These are phyloP conservation scores for Luehdorfia chinensis DNA, from an alignment of 1,140 invertebrate species.

Conservation along the genomic window DNA sequence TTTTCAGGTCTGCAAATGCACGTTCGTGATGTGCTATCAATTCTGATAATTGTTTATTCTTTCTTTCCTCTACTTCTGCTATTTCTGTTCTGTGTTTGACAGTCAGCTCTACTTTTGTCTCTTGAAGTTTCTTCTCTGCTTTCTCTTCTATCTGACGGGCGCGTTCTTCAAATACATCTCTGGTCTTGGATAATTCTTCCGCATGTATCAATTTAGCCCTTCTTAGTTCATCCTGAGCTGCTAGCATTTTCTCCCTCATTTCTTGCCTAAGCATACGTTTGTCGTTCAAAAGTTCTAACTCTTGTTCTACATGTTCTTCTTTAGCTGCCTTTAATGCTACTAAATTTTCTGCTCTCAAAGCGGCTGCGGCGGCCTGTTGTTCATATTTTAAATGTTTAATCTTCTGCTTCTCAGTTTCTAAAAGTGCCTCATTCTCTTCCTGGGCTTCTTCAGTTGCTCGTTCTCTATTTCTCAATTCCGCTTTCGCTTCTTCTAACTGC, in stretches of 20 bases:
- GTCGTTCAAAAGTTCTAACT: slow-evolving; percentile 87
- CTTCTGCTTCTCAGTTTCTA: slow-evolving; percentile 94
- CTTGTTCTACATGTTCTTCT: slow-evolving; percentile 82
- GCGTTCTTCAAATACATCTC: slow-evolving; percentile 85
- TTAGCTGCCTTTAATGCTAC: slow-evolving; percentile 68
- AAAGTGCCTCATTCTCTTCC: slow-evolving; percentile 91
- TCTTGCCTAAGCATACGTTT: slow-evolving; percentile 86
- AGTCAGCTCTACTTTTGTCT: slow-evolving; percentile 85
- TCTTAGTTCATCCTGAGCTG: slow-evolving; percentile 77
- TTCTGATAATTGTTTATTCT: slow-evolving; percentile 90
- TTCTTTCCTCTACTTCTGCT: slow-evolving; percentile 92
- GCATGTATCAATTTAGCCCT: slow-evolving; percentile 67
- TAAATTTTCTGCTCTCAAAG: slow-evolving; percentile 80
- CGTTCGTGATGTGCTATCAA: slow-evolving; percentile 90
- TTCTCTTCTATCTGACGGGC: slow-evolving; percentile 88
- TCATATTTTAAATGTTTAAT: slow-evolving; percentile 95
- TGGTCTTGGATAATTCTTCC: slow-evolving; percentile 81
- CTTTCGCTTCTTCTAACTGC: slow-evolving; percentile 89
- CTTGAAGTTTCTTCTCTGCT: slow-evolving; percentile 85
- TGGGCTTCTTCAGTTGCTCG: slow-evolving; percentile 91
- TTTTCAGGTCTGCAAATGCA: slow-evolving; percentile 92
- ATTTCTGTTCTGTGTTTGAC: slow-evolving; percentile 86
- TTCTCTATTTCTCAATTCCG: slow-evolving; percentile 89
- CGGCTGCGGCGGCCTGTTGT: slow-evolving; percentile 89
- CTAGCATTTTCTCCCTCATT: slow-evolving; percentile 84